phyloP scores from a whole-genome alignment of 2,797 vertebrate species.

The Rhinichthys osculus region DNA sequence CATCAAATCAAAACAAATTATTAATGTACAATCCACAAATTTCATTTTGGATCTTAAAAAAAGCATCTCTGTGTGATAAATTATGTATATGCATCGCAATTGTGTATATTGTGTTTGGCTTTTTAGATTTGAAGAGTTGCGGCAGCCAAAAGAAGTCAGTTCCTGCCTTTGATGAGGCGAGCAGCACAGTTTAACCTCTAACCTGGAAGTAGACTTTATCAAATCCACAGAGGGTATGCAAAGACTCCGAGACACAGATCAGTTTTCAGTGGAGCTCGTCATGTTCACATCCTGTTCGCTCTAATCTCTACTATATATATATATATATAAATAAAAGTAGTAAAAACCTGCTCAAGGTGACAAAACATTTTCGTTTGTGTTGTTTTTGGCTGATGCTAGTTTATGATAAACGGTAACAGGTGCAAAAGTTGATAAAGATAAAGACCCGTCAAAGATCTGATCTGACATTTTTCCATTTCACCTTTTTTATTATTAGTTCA shows the following conservation, averaged over 20 bases:
- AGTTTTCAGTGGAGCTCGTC: not conserved
- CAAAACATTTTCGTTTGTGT: not conserved
- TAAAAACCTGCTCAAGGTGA: not conserved
- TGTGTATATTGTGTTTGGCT: slow-evolving; percentile 71
- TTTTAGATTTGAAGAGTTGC: slow-evolving; percentile 87
- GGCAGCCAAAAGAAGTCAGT: slow-evolving; percentile 68
- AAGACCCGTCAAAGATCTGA: not conserved
- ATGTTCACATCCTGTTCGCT: not conserved
- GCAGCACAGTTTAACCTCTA: slow-evolving; percentile 60
- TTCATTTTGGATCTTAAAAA: slow-evolving; percentile 76
- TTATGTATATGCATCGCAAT: slow-evolving; percentile 55
- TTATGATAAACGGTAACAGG: not conserved
- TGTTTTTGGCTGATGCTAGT: not conserved
- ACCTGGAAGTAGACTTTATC: slow-evolving; percentile 35
- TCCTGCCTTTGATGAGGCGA: slow-evolving; percentile 65
- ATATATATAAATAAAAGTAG: not conserved
- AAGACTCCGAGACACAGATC: not conserved
- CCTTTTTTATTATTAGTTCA: not conserved
- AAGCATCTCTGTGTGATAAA: slow-evolving; percentile 80
- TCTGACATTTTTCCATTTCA: not conserved
- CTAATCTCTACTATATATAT: not conserved
- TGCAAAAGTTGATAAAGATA: not conserved
- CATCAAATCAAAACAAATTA: slow-evolving; percentile 82
- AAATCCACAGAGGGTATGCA: not conserved
- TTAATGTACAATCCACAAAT: slow-evolving; percentile 76